Evolutionary conservation across 2,888 invertebrate genomes (phyloP).

Genomic region (Pegoplata infirma): DNA sequence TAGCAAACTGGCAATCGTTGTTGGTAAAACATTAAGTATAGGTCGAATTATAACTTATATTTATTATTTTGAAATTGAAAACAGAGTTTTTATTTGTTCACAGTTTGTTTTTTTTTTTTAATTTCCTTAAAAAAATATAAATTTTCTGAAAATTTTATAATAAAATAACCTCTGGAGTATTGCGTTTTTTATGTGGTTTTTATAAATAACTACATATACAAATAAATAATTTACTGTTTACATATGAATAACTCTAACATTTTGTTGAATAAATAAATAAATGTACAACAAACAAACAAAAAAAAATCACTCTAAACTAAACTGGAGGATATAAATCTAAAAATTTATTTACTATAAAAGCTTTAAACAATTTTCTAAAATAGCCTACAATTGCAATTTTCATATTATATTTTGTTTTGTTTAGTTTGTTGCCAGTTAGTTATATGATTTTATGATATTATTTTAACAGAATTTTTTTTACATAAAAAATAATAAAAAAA

Average conservation of each 20-base stretch:
- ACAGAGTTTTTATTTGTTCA: no score
- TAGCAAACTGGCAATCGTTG: no score
- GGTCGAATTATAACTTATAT: no score
- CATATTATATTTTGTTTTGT: not conserved
- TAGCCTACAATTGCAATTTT: conserved; percentile 33
- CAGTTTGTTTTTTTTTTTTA: no score
- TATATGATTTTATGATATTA: conserved; percentile 23
- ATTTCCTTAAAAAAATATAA: no score
- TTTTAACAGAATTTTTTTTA: conserved; percentile 25
- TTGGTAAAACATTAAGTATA: no score
- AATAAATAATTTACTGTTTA: conserved; percentile 56
- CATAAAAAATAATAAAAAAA: not conserved
- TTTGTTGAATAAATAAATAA: conserved; percentile 53
- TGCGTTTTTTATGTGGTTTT: conserved; percentile 18
- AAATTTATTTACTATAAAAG: conserved; percentile 55
- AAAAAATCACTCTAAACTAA: conserved; percentile 35
- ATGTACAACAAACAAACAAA: conserved; percentile 3
- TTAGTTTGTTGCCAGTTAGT: conserved; percentile 28
- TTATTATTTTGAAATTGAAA: no score
- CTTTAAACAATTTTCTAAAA: conserved; percentile 40
- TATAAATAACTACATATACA: conserved; percentile 24
- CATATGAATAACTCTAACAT: conserved; percentile 54
- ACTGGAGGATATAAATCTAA: conserved; percentile 38
- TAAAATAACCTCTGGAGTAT: not conserved
- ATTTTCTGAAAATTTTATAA: not conserved